These are phyloP conservation scores for Heloderma charlesbogerti DNA, from an alignment of 2,113 vertebrate genomes.

Conservation along the genomic window DNA sequence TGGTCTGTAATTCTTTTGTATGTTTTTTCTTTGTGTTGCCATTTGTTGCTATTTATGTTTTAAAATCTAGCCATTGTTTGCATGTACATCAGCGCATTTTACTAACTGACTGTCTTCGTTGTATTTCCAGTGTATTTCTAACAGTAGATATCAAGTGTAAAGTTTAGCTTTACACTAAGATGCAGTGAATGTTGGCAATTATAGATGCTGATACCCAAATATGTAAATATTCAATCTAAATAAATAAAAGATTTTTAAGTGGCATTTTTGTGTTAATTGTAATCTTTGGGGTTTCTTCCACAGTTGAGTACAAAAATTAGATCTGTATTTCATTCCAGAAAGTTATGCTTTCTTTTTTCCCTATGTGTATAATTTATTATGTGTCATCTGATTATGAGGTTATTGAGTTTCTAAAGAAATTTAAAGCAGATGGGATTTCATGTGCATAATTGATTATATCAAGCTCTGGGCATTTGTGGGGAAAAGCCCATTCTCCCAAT, in stretches of 20 bases:
- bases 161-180: slow-evolving; percentile 62
- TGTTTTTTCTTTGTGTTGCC: slow-evolving; percentile 62
- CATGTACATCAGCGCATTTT: slow-evolving; percentile 60
- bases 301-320: slow-evolving; percentile 25
- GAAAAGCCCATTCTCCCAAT: neutral
- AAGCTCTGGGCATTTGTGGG: neutral
- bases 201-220: slow-evolving; percentile 60
- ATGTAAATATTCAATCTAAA: slow-evolving; percentile 61
- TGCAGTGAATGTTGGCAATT: slow-evolving; percentile 64
- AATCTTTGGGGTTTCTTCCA: slow-evolving; percentile 57
- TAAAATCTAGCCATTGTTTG: slow-evolving; percentile 57
- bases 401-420: slow-evolving; percentile 31
- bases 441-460: neutral
- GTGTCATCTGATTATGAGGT: slow-evolving; percentile 37
- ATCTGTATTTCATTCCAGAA: neutral
- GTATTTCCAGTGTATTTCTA: slow-evolving; percentile 61
- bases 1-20: slow-evolving; percentile 66
- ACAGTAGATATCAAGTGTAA: slow-evolving; percentile 55
- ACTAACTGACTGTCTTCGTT: slow-evolving; percentile 58
- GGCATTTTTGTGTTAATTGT: slow-evolving; percentile 69
- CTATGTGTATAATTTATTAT: slow-evolving; percentile 25
- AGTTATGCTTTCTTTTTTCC: neutral
- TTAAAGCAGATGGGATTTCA: slow-evolving; percentile 38
- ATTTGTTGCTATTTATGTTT: slow-evolving; percentile 59
- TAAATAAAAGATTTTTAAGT: slow-evolving; percentile 64